A percentile compares a stretch with the other conserved stretches of the same genome.
phyloP scores from a whole-genome alignment of 1,140 invertebrate species.

The Drosophila punjabiensis region DNA sequence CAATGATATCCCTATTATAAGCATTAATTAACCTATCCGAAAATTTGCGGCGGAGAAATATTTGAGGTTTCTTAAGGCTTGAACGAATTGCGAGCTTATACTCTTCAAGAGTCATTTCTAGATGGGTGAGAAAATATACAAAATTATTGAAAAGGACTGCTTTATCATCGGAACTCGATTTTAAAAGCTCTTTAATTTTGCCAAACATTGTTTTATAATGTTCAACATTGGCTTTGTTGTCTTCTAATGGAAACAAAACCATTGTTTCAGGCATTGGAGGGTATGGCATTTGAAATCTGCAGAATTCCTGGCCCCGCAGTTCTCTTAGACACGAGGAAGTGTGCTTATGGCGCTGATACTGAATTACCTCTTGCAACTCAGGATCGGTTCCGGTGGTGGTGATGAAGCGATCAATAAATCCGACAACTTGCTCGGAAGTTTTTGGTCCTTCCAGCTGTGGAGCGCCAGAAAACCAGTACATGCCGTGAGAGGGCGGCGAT shows the following conservation, averaged over 20 bases:
- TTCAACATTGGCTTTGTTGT: too few species aligned
- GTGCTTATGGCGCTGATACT: neutral
- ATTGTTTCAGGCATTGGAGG: neutral
- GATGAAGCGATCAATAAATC: neutral
- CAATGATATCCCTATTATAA: neutral
- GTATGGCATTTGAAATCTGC: neutral
- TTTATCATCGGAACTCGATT: neutral
- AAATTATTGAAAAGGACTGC: neutral
- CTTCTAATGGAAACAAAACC: too few species aligned
- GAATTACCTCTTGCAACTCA: neutral
- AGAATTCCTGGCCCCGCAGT: neutral
- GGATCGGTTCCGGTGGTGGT: neutral
- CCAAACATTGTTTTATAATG: too few species aligned
- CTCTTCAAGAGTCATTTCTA: neutral
- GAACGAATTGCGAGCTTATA: neutral
- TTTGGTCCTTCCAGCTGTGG: neutral
- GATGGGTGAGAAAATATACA: neutral
- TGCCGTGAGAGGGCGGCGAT: neutral
- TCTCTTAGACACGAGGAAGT: neutral
- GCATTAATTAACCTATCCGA: neutral
- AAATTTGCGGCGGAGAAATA: neutral
- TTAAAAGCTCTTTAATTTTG: neutral
- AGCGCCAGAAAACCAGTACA: too few species aligned
- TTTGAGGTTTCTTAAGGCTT: neutral
- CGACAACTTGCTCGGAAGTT: neutral